Evolutionary conservation across 2,888 invertebrate species (phyloP).

Genomic region (Nomada lathburiana): DNA sequence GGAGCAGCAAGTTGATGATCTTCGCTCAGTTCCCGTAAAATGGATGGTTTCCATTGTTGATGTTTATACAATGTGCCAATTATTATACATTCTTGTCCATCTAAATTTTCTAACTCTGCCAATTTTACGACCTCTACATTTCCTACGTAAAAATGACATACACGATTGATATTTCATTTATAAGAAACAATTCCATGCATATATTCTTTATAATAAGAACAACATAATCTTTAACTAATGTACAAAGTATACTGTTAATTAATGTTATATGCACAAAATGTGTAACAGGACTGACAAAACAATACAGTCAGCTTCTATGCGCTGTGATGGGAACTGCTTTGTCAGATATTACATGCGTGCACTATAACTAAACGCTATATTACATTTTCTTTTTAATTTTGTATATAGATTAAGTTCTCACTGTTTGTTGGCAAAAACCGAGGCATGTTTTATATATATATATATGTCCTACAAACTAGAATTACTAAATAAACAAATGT

Average conservation of each 20-base stretch:
- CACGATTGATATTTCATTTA: background rate
- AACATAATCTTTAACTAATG: constrained; percentile 23
- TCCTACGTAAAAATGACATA: constrained; percentile 45
- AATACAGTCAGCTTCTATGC: too few relatives aligned
- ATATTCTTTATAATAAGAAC: background rate
- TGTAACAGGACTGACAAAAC: too few relatives aligned
- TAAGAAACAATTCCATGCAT: background rate
- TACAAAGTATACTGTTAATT: background rate
- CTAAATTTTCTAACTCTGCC: constrained; percentile 90
- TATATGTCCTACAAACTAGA: background rate
- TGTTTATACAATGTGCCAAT: constrained; percentile 97
- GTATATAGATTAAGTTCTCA: too few relatives aligned
- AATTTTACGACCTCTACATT: constrained; percentile 86
- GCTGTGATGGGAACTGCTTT: too few relatives aligned
- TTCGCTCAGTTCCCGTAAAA: constrained; percentile 96
- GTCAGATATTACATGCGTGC: too few relatives aligned
- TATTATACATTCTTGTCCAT: constrained; percentile 90
- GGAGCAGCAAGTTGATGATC: constrained; percentile 93
- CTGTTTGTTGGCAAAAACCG: too few relatives aligned
- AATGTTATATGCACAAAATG: background rate
- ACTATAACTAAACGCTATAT: too few relatives aligned
- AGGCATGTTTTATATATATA: background rate
- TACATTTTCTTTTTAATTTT: too few relatives aligned
- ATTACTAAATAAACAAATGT: constrained; percentile 49
- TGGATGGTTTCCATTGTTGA: constrained; percentile 96